These are phyloP conservation scores for Lagocephalus sceleratus DNA, from an alignment of 2,797 vertebrate genomes.

Conservation along the genomic window DNA sequence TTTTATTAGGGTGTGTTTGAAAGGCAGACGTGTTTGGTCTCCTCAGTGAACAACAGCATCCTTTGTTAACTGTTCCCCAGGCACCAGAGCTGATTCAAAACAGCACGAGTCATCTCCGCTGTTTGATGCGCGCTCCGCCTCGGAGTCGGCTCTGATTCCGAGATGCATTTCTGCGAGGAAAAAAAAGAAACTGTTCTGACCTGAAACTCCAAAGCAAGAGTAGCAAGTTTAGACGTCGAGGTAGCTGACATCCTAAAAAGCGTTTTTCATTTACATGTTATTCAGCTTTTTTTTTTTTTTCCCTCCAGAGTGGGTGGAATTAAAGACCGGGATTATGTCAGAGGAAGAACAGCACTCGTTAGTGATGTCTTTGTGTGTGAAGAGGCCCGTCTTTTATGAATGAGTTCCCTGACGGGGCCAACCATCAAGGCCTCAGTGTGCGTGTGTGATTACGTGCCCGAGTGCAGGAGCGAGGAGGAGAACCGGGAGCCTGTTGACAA, in stretches of 20 bases:
- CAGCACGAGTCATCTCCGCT: slow-evolving; percentile 32
- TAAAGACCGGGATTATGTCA: slow-evolving; percentile 56
- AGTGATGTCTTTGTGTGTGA: slow-evolving; percentile 45
- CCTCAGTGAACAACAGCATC: slow-evolving; percentile 50
- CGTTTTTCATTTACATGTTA: slow-evolving; percentile 20
- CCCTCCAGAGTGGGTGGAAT: slow-evolving; percentile 35
- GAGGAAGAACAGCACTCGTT: slow-evolving; percentile 25
- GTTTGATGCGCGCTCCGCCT: slow-evolving; percentile 23
- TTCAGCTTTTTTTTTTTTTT: slow-evolving; percentile 26
- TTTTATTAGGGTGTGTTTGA: slow-evolving; percentile 26
- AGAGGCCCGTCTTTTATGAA: slow-evolving; percentile 54
- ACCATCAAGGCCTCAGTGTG: slow-evolving; percentile 35
- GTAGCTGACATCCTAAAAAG: background rate
- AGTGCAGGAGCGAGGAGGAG: slow-evolving; percentile 26
- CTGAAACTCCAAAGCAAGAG: background rate
- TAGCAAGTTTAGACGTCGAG: background rate
- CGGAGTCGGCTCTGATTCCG: slow-evolving; percentile 1
- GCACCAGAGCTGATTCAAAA: slow-evolving; percentile 36
- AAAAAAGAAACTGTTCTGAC: too few relatives aligned
- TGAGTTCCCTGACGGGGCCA: slow-evolving; percentile 58
- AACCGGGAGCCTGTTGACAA: slow-evolving; percentile 35
- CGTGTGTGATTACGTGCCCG: slow-evolving; percentile 39
- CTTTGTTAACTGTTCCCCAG: slow-evolving; percentile 54
- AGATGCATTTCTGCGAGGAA: slow-evolving; percentile 10
- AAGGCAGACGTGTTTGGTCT: slow-evolving; percentile 6